These are phyloP conservation scores for Spicauda simplicius DNA, from an alignment of 2,888 invertebrate species.

Conservation along the genomic window DNA sequence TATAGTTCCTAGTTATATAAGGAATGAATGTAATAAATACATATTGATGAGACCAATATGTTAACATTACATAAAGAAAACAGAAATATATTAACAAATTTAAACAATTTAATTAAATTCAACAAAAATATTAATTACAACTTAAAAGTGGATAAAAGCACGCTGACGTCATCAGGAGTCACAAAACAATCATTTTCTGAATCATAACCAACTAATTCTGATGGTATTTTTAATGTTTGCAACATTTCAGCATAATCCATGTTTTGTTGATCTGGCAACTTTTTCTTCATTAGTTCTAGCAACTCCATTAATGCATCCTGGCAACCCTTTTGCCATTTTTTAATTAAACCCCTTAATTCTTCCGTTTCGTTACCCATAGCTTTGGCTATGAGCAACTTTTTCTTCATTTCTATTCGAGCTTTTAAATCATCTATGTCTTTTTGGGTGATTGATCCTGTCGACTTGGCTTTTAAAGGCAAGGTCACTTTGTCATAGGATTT, in stretches of 20 bases:
- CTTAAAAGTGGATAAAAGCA: conserved; percentile 62
- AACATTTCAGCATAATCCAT: conserved; percentile 79
- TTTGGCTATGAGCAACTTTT: conserved; percentile 66
- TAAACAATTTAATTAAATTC: background rate
- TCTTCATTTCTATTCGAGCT: conserved; percentile 71
- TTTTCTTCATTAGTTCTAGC: conserved; percentile 71
- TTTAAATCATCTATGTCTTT: conserved; percentile 73
- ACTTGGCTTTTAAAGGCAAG: conserved; percentile 68
- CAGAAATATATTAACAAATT: background rate
- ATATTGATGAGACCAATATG: no score
- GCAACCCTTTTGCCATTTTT: conserved; percentile 83
- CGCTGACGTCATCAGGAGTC: conserved; percentile 65
- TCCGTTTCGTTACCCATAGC: conserved; percentile 71
- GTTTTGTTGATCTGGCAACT: conserved; percentile 66
- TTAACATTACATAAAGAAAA: background rate
- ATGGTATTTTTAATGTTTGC: conserved; percentile 75
- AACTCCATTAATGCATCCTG: conserved; percentile 80
- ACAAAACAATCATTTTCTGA: conserved; percentile 77
- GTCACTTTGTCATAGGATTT: conserved; percentile 68
- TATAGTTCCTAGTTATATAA: no score
- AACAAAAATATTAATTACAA: conserved; percentile 11
- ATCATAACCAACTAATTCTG: conserved; percentile 76
- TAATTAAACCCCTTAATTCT: conserved; percentile 75
- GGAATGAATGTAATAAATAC: no score
- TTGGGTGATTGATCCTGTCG: conserved; percentile 75